Evolutionary conservation across 2,888 invertebrate species (phyloP).

Genomic region (Euspilapteryx auroguttella): DNA sequence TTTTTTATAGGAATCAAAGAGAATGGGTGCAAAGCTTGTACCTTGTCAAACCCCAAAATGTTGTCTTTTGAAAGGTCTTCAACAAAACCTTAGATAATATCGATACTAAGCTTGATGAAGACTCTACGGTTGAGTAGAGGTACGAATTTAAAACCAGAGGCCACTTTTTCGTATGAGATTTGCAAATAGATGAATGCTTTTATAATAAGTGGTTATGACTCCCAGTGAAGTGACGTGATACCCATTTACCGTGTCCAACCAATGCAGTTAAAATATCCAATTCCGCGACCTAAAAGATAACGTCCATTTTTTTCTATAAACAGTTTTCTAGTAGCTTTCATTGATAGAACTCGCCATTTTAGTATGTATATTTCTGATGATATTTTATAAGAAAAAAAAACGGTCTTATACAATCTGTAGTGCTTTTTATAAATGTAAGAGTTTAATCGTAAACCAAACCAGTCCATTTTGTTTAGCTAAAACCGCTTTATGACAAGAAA

Average conservation of each 20-base stretch:
- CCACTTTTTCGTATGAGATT: constrained; percentile 40
- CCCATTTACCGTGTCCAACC: too few species aligned
- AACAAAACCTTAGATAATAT: too few species aligned
- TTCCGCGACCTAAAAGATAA: constrained; percentile 56
- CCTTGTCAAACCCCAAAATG: too few species aligned
- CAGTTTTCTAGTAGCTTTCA: constrained; percentile 53
- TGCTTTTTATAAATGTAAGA: constrained; percentile 56
- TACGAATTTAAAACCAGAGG: too few species aligned
- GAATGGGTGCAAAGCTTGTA: too few species aligned
- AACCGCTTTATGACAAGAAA: constrained; percentile 45
- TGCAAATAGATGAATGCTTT: constrained; percentile 49
- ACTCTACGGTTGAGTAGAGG: too few species aligned
- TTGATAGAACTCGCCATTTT: constrained; percentile 44
- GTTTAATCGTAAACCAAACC: constrained; percentile 56
- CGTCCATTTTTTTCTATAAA: constrained; percentile 59
- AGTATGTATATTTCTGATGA: constrained; percentile 49
- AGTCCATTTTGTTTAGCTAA: constrained; percentile 60
- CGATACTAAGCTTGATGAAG: too few species aligned
- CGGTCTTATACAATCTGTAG: constrained; percentile 54
- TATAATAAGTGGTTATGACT: too few species aligned
- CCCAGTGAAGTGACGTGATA: too few species aligned
- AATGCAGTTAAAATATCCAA: too few species aligned
- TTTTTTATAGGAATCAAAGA: too few species aligned
- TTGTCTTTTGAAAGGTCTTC: too few species aligned
- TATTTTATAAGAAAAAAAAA: constrained; percentile 45